Base-by-base conservation (phyloP, 2,113 vertebrate genomes). In the Oophaga pumilio region DNA sequence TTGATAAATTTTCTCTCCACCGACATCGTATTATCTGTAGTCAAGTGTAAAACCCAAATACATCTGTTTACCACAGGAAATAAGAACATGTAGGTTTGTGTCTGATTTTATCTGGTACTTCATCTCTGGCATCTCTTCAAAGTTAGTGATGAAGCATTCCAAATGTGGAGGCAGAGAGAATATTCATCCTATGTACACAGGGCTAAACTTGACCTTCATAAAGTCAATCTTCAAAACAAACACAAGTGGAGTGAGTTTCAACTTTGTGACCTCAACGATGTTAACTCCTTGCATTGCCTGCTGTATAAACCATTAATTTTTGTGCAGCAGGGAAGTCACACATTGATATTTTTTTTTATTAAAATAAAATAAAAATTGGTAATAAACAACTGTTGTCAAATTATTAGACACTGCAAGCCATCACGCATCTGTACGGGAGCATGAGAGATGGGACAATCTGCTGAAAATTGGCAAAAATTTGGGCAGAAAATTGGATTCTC, bases 101-200 rank as follows among this genome's bases (percentile, higher is more conserved):
- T 83, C 43, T 56, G 80, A 66, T 88, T 59, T 88, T 88, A 88
- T 88, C 87, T 88, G 20, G 49, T 62, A 43, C 60, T 57, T 76
- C 80, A 88, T 88, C 87, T 76, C 73, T 88, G 87, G 87, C 87
- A 77, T 53, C 53, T 52, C 87, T 88, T 88, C 87, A 88, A 88
- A 88, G 81, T 84, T 76, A 84, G 80, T 77, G 81, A 88, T 88
- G 80, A 88, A 88, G 87, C 87, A 77, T 76, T 84, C 12, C 81
- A 84, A 88, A 88, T 84, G 87, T 88, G 87, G 69, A 77, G 87
- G 87, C 79, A 76, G 87, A 43, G 73, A 88, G 80, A 83, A 60
- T 84, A 83, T 87, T 68, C 86, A 82, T 88, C 87, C 87, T 88
- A 84, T 88, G 81, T 88, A 77, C 87, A 88, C 80, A 88, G n/a